Conservation (phyloP, 2,113 vertebrate species). For the human region DNA sequence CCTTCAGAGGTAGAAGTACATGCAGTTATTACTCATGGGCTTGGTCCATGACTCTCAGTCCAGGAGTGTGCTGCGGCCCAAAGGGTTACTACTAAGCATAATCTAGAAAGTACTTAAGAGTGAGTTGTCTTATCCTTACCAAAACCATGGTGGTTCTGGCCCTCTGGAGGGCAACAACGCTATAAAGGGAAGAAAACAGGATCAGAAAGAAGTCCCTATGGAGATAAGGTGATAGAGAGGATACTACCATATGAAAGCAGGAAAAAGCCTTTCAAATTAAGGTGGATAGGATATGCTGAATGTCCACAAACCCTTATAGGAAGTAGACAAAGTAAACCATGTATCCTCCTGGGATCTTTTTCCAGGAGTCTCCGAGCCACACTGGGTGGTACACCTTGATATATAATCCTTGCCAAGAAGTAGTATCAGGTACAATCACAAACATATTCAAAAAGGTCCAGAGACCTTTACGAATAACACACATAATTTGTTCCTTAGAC, state of each 20-base stretch:
- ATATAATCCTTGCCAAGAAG: background rate
- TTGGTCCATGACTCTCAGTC: background rate
- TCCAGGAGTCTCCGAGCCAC: background rate
- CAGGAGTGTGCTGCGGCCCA: background rate
- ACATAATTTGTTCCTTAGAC: constrained; percentile 52
- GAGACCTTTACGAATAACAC: background rate
- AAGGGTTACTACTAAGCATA: background rate
- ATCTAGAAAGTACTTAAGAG: background rate
- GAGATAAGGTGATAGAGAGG: background rate
- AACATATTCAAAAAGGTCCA: background rate
- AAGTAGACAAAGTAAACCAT: background rate
- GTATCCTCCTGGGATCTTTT: background rate
- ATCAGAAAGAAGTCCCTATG: background rate
- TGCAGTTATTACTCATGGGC: background rate
- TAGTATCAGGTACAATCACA: background rate
- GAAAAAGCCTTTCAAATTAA: background rate
- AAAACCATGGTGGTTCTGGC: background rate
- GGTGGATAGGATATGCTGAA: background rate
- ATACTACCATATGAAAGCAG: background rate
- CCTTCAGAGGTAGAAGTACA: background rate
- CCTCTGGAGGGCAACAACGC: background rate
- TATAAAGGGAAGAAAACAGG: background rate
- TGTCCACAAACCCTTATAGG: background rate
- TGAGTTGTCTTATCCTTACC: background rate
- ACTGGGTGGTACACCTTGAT: background rate